Base-by-base conservation (phyloP, 2,113 vertebrate genomes). In the Bombycilla garrulus region DNA sequence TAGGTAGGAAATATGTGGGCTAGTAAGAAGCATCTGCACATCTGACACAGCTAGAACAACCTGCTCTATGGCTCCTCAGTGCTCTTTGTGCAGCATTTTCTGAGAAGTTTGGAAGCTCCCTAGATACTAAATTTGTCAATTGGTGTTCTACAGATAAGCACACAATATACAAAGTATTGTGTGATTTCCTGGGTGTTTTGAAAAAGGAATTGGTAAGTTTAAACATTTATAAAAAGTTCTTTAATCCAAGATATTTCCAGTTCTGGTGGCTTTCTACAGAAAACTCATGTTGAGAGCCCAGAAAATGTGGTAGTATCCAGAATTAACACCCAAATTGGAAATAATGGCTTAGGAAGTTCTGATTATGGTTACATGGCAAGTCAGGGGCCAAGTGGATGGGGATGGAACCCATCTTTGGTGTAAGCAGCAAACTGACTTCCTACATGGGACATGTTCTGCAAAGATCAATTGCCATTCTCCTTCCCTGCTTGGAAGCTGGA, bases 381-480 rank as follows among this genome's bases (percentile, higher is more conserved):
- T 54, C 45, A 45, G 7, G 21, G 15, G 18, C 12, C 16, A 44
- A 69, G 38, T 38, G 38, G 38, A 38, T 38, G 38, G 38, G 24
- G n/a, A 19, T 29, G 28, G 36, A 74, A 19, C 12, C 14, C 3
- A 2, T 13, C 38, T 81, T 57, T 67, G 28, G 26, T n/a, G 12
- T 65, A 65, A 85, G 11, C 4, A 45, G 35, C 15, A 82, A 48
- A 76, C 29, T 69, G 10, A 16, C 18, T 65, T 65, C 87, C 19
- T 29, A 0, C 15, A 29, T 7, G 26, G 19, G 5, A 42, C 9
- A 12, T 0, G 0, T 45, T 56, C 20, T 85, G 13, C 47, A 70
- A 80, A 92, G 36, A 33, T 4, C 8, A 58, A 40, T 53, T 53
- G 11, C 33, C 7, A 2, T 14, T 72, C 65, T 85, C 3, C 11